phyloP scores from a whole-genome alignment of 2,888 invertebrate genomes.

The Drosophila tanythrix region DNA sequence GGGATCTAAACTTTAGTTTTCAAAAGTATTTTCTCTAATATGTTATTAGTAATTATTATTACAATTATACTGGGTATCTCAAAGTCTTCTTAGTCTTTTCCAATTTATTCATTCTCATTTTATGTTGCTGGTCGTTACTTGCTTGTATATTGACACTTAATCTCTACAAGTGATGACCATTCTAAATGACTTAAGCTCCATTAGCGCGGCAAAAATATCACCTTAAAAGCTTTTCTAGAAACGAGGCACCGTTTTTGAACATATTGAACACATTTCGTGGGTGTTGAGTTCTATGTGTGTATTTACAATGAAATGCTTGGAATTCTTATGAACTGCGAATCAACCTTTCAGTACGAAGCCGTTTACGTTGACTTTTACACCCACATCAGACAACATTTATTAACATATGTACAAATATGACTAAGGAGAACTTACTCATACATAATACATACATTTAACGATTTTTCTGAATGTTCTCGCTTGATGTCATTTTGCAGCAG shows the following conservation, averaged over 20 bases:
- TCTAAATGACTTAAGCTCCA: slow-evolving; percentile 65
- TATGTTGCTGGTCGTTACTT: background rate
- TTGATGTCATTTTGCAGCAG: slow-evolving; percentile 67
- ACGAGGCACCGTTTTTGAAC: slow-evolving; percentile 61
- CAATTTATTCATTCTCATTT: slow-evolving; percentile 4
- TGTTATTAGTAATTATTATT: background rate
- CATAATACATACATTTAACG: slow-evolving; percentile 33
- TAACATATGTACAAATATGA: slow-evolving; percentile 18
- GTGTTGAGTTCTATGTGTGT: slow-evolving; percentile 32
- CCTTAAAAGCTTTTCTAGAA: slow-evolving; percentile 50
- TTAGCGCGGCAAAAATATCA: slow-evolving; percentile 71
- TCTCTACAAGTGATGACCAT: slow-evolving; percentile 61
- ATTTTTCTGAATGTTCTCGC: slow-evolving; percentile 38
- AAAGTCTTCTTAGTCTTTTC: background rate
- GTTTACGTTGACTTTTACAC: slow-evolving; percentile 63
- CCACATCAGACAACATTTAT: slow-evolving; percentile 25
- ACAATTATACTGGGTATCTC: slow-evolving; percentile 5
- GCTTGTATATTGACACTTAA: slow-evolving; percentile 48
- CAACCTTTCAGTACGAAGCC: slow-evolving; percentile 58
- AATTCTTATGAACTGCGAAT: slow-evolving; percentile 68
- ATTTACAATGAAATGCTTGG: slow-evolving; percentile 51
- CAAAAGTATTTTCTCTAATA: background rate
- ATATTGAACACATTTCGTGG: slow-evolving; percentile 50
- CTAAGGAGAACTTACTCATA: slow-evolving; percentile 48
- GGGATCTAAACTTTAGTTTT: background rate